A percentile compares a stretch with the other conserved stretches of the same genome.
phyloP scores from a whole-genome alignment of 2,797 vertebrate genomes.

The Enteromius thamalakanensis region DNA sequence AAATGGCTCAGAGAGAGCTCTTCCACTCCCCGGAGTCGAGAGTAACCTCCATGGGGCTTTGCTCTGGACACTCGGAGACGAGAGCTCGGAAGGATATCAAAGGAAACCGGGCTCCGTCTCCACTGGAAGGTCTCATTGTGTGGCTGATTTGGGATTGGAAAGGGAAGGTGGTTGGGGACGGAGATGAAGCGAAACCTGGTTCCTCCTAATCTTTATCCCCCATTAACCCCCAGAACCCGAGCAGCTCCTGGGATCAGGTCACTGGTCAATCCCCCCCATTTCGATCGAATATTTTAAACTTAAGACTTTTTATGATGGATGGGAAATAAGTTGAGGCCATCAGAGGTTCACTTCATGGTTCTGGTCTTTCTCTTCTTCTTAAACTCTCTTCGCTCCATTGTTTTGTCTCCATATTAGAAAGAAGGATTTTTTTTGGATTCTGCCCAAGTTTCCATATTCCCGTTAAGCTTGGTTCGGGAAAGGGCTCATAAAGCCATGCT shows the following conservation, averaged over 20 bases:
- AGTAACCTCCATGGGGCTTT: constrained; percentile 78
- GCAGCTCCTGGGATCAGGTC: constrained; percentile 82
- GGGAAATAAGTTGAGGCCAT: constrained; percentile 56
- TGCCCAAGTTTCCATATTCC: constrained; percentile 71
- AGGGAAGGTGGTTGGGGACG: constrained; percentile 68
- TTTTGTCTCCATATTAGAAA: constrained; percentile 71
- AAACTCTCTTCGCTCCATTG: constrained; percentile 65
- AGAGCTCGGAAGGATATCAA: constrained; percentile 75
- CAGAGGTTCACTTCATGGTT: constrained; percentile 74
- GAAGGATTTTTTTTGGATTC: constrained; percentile 64
- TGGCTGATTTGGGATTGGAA: constrained; percentile 74
- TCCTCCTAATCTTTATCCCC: constrained; percentile 83
- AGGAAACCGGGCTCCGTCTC: constrained; percentile 71
- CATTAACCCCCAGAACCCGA: constrained; percentile 80
- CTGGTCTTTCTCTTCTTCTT: constrained; percentile 65
- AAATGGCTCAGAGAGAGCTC: constrained; percentile 74
- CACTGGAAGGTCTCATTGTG: constrained; percentile 77
- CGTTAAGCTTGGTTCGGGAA: constrained; percentile 69
- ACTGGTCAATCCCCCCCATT: constrained; percentile 82
- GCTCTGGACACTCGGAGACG: constrained; percentile 69
- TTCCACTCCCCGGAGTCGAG: constrained; percentile 68
- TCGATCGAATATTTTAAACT: constrained; percentile 84
- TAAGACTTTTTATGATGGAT: constrained; percentile 71
- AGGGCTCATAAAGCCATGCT: constrained; percentile 64
- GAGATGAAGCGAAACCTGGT: constrained; percentile 73